These are phyloP conservation scores for Champsocephalus gunnari DNA, from an alignment of 2,797 vertebrate genomes.

Conservation along the genomic window DNA sequence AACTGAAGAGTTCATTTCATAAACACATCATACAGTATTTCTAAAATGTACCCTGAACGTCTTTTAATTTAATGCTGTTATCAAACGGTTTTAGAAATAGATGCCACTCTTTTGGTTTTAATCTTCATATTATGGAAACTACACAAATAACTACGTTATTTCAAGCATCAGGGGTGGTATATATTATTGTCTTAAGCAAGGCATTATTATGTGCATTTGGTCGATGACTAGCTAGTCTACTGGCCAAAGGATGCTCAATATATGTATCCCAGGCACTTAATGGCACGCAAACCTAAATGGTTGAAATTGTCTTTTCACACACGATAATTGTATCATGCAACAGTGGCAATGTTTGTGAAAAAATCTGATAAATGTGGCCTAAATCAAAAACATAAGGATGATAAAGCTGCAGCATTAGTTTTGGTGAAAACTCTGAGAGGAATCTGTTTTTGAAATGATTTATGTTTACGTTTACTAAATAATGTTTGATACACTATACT, in stretches of 20 bases:
- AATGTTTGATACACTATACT: too few species aligned
- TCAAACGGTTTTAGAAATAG: slow-evolving; percentile 9
- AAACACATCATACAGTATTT: slow-evolving; percentile 23
- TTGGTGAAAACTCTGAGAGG: not conserved
- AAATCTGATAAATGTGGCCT: not conserved
- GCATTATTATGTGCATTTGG: slow-evolving; percentile 50
- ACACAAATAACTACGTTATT: slow-evolving; percentile 7
- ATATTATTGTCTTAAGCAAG: slow-evolving; percentile 21
- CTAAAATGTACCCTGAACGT: not conserved
- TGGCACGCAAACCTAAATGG: slow-evolving; percentile 46
- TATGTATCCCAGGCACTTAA: slow-evolving; percentile 74
- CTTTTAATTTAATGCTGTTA: slow-evolving; percentile 15
- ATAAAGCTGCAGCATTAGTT: not conserved
- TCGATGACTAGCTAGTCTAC: slow-evolving; percentile 53
- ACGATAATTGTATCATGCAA: slow-evolving; percentile 17
- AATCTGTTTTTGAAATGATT: not conserved
- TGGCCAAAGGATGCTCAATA: slow-evolving; percentile 57
- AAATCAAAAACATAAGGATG: slow-evolving; percentile 13
- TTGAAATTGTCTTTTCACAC: slow-evolving; percentile 32
- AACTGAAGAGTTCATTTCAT: slow-evolving; percentile 42
- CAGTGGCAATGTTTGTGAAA: slow-evolving; percentile 10
- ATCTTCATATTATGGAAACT: slow-evolving; percentile 27
- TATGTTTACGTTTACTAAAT: too few species aligned
- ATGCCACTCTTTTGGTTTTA: slow-evolving; percentile 6
- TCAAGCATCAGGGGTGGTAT: slow-evolving; percentile 10